A percentile compares a stretch with the other conserved stretches of the same genome.
Evolutionary conservation across 2,888 invertebrate genomes (phyloP).

Genomic region (Nomada goodeniana): DNA sequence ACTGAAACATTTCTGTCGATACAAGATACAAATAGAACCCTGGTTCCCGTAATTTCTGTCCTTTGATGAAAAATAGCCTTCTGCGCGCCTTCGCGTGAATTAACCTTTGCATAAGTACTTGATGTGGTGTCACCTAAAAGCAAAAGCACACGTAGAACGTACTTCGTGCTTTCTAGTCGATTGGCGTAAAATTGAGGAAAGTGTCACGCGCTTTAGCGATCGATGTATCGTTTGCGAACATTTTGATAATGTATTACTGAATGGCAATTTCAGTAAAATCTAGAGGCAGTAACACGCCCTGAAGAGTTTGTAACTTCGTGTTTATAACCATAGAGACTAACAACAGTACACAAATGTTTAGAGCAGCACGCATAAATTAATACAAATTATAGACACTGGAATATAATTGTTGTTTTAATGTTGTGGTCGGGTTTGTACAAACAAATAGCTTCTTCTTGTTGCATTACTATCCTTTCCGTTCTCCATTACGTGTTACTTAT

Average conservation of each 20-base stretch:
- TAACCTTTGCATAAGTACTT: conserved; percentile 13
- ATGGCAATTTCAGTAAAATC: neutral
- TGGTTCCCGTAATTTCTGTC: neutral
- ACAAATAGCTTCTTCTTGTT: too few species aligned
- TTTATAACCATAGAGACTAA: too few species aligned
- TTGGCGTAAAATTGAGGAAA: neutral
- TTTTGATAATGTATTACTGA: neutral
- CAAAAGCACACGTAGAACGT: neutral
- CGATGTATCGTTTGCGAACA: neutral
- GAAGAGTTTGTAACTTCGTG: too few species aligned
- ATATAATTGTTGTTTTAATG: too few species aligned
- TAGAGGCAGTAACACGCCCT: neutral
- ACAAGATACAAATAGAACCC: conserved; percentile 19
- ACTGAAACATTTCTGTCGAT: conserved; percentile 21
- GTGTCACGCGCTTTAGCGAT: neutral
- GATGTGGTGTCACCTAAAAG: neutral
- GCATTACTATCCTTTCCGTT: too few species aligned
- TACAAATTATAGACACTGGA: too few species aligned
- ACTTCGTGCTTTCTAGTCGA: conserved; percentile 10
- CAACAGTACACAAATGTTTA: too few species aligned
- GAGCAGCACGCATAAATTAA: too few species aligned
- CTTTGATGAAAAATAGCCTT: conserved; percentile 12
- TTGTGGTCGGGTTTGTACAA: too few species aligned
- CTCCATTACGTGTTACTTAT: too few species aligned
- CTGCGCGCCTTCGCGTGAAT: conserved; percentile 38